phyloP scores from a whole-genome alignment of 2,113 vertebrate genomes.

The Campylomormyrus tamandua region DNA sequence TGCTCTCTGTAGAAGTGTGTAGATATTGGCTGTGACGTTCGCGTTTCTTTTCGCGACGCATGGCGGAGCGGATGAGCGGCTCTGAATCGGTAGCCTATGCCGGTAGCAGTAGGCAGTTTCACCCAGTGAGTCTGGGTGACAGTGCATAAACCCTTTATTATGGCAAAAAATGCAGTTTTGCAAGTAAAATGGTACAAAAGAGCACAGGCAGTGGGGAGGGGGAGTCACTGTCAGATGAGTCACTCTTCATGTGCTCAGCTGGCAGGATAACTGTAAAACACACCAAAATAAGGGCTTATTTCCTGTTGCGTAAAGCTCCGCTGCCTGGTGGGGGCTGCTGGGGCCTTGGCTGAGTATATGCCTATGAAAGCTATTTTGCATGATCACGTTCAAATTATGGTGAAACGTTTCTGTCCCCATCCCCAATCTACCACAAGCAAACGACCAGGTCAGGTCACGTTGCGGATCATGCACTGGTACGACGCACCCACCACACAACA shows the following conservation, averaged over 20 bases:
- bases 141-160: not conserved
- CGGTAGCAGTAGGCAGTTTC: not conserved
- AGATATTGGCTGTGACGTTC: not conserved
- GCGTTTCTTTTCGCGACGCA: not conserved
- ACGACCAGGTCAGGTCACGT: not conserved
- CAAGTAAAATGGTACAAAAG: not conserved
- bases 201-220: not conserved
- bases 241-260: not conserved
- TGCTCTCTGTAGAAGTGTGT: not conserved
- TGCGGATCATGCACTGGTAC: not conserved
- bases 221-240: not conserved
- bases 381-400: not conserved
- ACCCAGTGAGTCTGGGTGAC: not conserved
- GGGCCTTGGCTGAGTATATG: not conserved
- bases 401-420: not conserved
- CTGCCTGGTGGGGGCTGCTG: not conserved
- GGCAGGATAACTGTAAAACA: not conserved
- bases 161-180: not conserved
- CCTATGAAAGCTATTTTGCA: not conserved
- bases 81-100: not conserved
- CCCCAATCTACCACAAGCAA: not conserved
- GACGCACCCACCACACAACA: not conserved
- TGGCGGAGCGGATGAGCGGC: not conserved
- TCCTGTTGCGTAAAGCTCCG: not conserved
- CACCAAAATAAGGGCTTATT: not conserved